A percentile compares a stretch with the other conserved stretches of the same genome.
Evolutionary conservation across 2,888 invertebrate genomes (phyloP).

Genomic region (Eupithecia centaureata): DNA sequence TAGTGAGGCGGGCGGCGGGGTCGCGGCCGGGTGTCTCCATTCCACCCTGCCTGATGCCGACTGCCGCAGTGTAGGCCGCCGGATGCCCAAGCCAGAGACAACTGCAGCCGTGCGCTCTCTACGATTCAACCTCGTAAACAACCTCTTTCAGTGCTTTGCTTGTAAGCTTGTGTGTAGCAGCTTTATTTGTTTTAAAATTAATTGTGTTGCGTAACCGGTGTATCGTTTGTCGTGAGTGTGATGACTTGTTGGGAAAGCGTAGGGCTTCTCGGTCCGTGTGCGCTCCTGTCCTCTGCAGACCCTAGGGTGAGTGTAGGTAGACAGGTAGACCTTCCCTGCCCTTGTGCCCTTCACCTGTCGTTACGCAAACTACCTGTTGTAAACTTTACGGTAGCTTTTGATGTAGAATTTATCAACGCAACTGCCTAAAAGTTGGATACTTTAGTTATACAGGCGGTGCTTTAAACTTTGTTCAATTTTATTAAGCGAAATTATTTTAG

Average conservation of each 20-base stretch:
- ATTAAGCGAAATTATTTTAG: slow-evolving; percentile 43
- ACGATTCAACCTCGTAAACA: slow-evolving; percentile 80
- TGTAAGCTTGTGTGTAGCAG: slow-evolving; percentile 71
- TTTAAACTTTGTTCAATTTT: slow-evolving; percentile 45
- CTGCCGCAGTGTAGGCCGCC: slow-evolving; percentile 71
- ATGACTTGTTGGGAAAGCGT: slow-evolving; percentile 84
- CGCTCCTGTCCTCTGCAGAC: slow-evolving; percentile 78
- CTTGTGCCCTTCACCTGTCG: slow-evolving; percentile 20
- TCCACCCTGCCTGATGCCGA: slow-evolving; percentile 57
- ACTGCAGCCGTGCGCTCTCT: slow-evolving; percentile 77
- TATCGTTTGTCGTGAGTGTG: slow-evolving; percentile 59
- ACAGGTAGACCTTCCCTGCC: neutral
- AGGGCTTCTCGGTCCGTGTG: slow-evolving; percentile 81
- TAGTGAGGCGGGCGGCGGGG: slow-evolving; percentile 77
- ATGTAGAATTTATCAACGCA: slow-evolving; percentile 39
- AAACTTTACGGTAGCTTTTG: slow-evolving; percentile 37
- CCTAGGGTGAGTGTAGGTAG: slow-evolving; percentile 81
- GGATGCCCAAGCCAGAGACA: slow-evolving; percentile 68
- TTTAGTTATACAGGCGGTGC: slow-evolving; percentile 35
- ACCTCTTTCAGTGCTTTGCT: slow-evolving; percentile 70
- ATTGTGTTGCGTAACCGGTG: slow-evolving; percentile 76
- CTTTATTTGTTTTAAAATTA: slow-evolving; percentile 65
- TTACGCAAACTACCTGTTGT: slow-evolving; percentile 36
- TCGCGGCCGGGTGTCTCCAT: slow-evolving; percentile 68
- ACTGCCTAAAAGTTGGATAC: slow-evolving; percentile 36